Conservation (phyloP, 2,797 vertebrate genomes). For the Enteromius radiatus region DNA sequence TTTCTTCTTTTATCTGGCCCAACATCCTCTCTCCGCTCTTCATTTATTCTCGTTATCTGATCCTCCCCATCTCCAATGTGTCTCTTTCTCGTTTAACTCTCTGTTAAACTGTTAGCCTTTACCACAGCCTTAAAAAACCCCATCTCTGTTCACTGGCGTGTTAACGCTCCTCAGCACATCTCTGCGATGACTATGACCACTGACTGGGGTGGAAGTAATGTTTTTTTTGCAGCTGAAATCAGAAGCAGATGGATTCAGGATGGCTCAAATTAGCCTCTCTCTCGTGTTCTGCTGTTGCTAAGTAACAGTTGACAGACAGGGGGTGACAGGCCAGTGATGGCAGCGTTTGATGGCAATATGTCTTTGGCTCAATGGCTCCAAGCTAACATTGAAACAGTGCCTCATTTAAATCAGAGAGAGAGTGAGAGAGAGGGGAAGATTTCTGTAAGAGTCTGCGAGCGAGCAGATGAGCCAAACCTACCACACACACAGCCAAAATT, state of each 20-base stretch:
- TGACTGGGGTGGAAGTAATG: slow-evolving; percentile 70
- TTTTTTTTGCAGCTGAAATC: slow-evolving; percentile 54
- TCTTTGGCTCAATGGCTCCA: slow-evolving; percentile 57
- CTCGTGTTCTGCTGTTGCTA: slow-evolving; percentile 63
- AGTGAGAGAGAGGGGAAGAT: slow-evolving; percentile 9
- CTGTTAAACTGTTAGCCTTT: slow-evolving; percentile 43
- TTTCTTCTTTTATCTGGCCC: slow-evolving; percentile 25
- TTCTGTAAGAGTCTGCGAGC: slow-evolving; percentile 47
- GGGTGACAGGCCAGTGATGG: slow-evolving; percentile 66
- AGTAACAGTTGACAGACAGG: slow-evolving; percentile 69
- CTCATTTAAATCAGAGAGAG: slow-evolving; percentile 56
- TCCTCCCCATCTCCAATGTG: neutral
- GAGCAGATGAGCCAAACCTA: slow-evolving; percentile 59
- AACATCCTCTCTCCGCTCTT: slow-evolving; percentile 2
- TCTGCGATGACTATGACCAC: slow-evolving; percentile 61
- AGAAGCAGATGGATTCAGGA: slow-evolving; percentile 63
- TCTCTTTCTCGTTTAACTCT: slow-evolving; percentile 36
- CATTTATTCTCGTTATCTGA: slow-evolving; percentile 35
- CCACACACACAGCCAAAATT: slow-evolving; percentile 58
- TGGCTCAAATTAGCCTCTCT: slow-evolving; percentile 63
- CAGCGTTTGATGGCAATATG: slow-evolving; percentile 65
- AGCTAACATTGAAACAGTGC: slow-evolving; percentile 55
- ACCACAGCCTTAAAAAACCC: slow-evolving; percentile 34
- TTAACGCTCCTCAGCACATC: slow-evolving; percentile 52
- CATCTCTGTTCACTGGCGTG: slow-evolving; percentile 54